These are phyloP conservation scores for Ariolimax columbianus DNA, from an alignment of 2,888 invertebrate species.

Conservation along the genomic window DNA sequence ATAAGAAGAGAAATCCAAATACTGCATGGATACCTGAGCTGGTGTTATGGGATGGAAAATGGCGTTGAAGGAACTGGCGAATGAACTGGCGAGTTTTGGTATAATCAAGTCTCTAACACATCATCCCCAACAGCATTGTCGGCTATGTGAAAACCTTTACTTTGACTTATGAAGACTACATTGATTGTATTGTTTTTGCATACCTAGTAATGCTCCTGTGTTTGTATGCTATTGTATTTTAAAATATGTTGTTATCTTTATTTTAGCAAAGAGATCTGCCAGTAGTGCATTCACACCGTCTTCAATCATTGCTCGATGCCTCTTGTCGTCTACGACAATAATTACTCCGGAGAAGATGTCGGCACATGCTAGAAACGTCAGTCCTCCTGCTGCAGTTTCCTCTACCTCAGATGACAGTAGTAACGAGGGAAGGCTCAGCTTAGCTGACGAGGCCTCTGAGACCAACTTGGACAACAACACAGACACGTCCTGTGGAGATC, in stretches of 20 bases:
- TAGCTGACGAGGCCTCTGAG: neutral
- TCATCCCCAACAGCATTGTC: too few relatives aligned
- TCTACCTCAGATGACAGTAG: constrained; percentile 27
- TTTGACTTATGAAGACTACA: neutral
- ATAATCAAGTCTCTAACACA: too few relatives aligned
- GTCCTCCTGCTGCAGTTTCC: constrained; percentile 27
- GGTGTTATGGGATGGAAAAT: too few relatives aligned
- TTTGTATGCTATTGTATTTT: neutral
- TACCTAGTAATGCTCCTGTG: neutral
- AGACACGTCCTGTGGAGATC: neutral
- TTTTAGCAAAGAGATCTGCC: neutral
- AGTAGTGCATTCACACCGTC: constrained; percentile 1
- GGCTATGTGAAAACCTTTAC: too few relatives aligned
- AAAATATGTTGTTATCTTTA: neutral
- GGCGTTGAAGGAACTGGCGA: too few relatives aligned
- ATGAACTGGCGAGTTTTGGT: too few relatives aligned
- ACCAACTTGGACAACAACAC: neutral
- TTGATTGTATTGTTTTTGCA: neutral
- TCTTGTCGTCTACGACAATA: constrained; percentile 2
- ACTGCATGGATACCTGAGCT: too few relatives aligned
- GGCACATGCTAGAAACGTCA: neutral
- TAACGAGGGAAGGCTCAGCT: neutral
- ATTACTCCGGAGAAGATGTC: neutral
- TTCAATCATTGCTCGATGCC: constrained; percentile 31
- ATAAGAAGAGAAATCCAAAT: too few relatives aligned